Conservation (phyloP, 2,113 vertebrate species). For the Donacobius atricapilla region DNA sequence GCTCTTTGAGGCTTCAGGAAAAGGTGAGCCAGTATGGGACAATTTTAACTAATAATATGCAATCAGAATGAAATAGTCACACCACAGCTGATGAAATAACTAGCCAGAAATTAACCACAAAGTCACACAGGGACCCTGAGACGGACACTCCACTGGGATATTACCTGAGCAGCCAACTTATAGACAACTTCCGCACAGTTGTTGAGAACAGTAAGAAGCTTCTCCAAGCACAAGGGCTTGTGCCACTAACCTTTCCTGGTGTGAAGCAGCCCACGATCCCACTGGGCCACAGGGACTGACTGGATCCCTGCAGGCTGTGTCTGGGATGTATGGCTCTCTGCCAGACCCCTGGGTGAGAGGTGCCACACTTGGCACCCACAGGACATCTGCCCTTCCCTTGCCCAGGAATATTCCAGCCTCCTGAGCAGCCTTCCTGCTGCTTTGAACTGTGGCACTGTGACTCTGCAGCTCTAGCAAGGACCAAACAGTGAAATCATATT, state of each 20-base stretch:
- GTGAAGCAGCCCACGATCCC: rapidly evolving
- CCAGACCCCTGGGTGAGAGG: neutral
- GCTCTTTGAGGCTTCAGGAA: neutral
- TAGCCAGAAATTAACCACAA: neutral
- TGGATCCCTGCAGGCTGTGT: neutral
- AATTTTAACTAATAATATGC: neutral
- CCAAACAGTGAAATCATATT: rapidly evolving
- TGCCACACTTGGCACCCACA: neutral
- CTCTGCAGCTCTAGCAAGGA: neutral
- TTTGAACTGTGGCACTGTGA: neutral
- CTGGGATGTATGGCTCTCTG: neutral
- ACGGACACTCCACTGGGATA: neutral
- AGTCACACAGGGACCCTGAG: neutral
- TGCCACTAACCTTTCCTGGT: neutral
- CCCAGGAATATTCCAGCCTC: neutral
- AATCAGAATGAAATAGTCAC: neutral
- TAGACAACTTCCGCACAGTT: neutral
- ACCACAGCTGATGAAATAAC: neutral
- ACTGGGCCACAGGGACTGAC: neutral
- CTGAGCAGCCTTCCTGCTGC: neutral
- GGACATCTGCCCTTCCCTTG: neutral
- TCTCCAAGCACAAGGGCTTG: neutral
- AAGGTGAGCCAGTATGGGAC: neutral
- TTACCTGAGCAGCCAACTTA: neutral
- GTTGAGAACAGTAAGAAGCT: neutral